These are phyloP conservation scores for Takifugu rubripes DNA, from an alignment of 2,797 vertebrate species.

Conservation along the genomic window DNA sequence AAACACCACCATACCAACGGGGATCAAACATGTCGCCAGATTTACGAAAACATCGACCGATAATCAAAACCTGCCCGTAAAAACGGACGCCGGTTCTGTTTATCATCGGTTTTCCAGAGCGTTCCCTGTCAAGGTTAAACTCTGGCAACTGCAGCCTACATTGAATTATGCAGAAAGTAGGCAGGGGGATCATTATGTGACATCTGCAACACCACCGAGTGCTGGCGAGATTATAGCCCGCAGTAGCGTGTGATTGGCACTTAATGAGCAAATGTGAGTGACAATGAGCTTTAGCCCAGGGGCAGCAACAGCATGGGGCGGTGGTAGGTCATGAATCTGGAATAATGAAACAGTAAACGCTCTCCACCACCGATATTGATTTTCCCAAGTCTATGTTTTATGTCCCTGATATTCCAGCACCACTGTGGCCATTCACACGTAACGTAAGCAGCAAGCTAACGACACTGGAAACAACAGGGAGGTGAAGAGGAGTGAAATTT, in stretches of 20 bases:
- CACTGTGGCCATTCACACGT: slow-evolving; percentile 22
- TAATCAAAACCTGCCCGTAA: slow-evolving; percentile 7
- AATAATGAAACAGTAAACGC: slow-evolving; percentile 72
- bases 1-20: background rate
- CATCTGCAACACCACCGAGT: slow-evolving; percentile 69
- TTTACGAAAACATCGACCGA: slow-evolving; percentile 1
- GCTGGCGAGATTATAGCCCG: slow-evolving; percentile 67
- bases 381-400: slow-evolving; percentile 56
- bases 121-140: slow-evolving; percentile 63
- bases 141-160: slow-evolving; percentile 55
- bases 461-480: slow-evolving; percentile 20
- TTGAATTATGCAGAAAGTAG: slow-evolving; percentile 59
- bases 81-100: slow-evolving; percentile 45
- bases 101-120: slow-evolving; percentile 38
- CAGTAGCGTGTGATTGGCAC: slow-evolving; percentile 72
- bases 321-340: slow-evolving; percentile 68
- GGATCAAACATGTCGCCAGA: background rate
- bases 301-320: slow-evolving; percentile 60
- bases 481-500: slow-evolving; percentile 11
- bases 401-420: slow-evolving; percentile 48
- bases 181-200: slow-evolving; percentile 63
- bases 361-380: slow-evolving; percentile 68
- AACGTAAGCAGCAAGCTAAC: slow-evolving; percentile 26
- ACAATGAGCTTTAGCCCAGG: slow-evolving; percentile 70
- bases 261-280: slow-evolving; percentile 77